Evolutionary conservation across 1,140 invertebrate species (phyloP).

Genomic region (Druon quercuslanigerum): DNA sequence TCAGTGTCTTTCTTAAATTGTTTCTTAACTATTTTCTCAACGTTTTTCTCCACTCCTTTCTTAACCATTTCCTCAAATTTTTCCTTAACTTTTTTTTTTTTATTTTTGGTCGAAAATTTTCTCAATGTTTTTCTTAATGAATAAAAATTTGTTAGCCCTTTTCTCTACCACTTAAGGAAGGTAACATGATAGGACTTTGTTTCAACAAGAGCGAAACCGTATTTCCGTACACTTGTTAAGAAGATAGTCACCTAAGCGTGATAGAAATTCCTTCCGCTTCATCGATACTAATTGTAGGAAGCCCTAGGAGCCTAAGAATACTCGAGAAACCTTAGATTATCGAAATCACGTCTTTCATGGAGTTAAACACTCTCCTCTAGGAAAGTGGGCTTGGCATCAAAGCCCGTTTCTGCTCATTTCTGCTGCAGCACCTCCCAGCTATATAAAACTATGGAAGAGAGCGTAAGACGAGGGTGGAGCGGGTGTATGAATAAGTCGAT

Average conservation of each 20-base stretch:
- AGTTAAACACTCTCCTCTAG: constrained; percentile 23
- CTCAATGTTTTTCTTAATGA: too few species aligned
- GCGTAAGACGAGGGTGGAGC: constrained; percentile 43
- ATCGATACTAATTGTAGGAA: constrained; percentile 18
- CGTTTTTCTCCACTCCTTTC: too few species aligned
- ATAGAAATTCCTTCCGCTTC: constrained; percentile 4
- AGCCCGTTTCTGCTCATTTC: neutral
- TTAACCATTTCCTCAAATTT: too few species aligned
- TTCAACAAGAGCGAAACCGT: too few species aligned
- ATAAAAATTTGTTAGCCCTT: too few species aligned
- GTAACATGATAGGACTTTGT: too few species aligned
- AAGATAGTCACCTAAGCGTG: neutral
- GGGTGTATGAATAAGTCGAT: constrained; percentile 70
- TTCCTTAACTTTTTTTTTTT: too few species aligned
- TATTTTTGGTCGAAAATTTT: too few species aligned
- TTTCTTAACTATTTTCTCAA: too few species aligned
- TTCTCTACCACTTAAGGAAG: too few species aligned
- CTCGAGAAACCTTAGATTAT: constrained; percentile 24
- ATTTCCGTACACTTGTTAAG: too few species aligned
- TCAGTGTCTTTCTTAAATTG: too few species aligned
- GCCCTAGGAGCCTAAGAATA: constrained; percentile 7
- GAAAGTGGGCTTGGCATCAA: constrained; percentile 15
- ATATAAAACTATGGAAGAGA: neutral
- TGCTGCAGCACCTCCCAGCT: constrained; percentile 9
- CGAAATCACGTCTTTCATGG: constrained; percentile 11